Evolutionary conservation across 2,888 invertebrate genomes (phyloP), one percentile per base, ranked within the genome.

Genomic region (Sphinx pinastri): DNA sequence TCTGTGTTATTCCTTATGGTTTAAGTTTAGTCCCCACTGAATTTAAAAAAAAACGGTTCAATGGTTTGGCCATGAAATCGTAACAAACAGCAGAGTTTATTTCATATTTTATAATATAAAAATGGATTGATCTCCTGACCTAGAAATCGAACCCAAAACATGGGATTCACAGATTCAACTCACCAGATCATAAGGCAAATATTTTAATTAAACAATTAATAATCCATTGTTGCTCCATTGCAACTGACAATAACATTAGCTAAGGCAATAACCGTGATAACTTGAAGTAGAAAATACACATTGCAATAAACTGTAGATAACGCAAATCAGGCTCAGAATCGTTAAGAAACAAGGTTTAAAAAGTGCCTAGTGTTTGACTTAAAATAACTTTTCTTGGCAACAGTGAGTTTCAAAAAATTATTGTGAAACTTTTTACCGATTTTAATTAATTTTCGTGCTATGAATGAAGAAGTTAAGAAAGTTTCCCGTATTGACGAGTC

Each of bases 221-320:
- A 19, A 63, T 63, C 19, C 63, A 49, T 63, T 63, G 49, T 63
- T 49, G 12, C 13, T 60, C 10, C 16, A 60, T 49, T 63, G 49
- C 63, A 49, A 49, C 19, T 13, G 63, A 19, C 63, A 63, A 63
- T 63, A 49, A 63, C 63, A 13, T 63, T 47, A 63, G 63, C 63
- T 19, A 19, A 63, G 19, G 47, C 49, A 63, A 63, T 63, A 63
- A 49, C 47, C 19, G 47, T 63, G 63, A 63, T 63, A 63, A 63
- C 49, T 19, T 63, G 13, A 63, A 63, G 63, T 49, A 63, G 12
- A 63, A 13, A 19, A 47, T 19, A 63, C 13, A 63, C 47, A 63
- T 63, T 63, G 63, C 63, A 63, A 63, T 63, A 13, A 38, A 38
- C 13, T 38, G 38, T 13, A 47, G 63, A 63, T 63, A 63, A 63